Percentiles rank a stretch among this genome's conserved stretches.
Conservation (phyloP, 2,113 vertebrate species). For the Azemiops feae region DNA sequence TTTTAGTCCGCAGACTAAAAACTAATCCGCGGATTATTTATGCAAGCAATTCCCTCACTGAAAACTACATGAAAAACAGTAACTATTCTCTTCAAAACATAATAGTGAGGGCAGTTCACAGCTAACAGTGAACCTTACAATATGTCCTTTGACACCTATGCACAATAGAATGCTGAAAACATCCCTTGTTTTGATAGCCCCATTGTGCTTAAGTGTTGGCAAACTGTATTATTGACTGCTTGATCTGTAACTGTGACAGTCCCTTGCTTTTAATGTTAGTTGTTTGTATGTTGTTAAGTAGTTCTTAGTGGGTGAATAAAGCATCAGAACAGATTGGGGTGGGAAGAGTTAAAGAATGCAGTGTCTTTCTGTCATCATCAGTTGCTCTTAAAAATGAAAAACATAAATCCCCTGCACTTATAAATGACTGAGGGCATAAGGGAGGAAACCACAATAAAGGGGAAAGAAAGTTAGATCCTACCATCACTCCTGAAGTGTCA, state of each 20-base stretch:
- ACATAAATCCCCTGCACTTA: slow-evolving; percentile 47
- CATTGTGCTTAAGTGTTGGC: slow-evolving; percentile 66
- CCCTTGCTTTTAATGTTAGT: slow-evolving; percentile 63
- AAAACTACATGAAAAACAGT: slow-evolving; percentile 72
- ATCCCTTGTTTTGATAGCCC: slow-evolving; percentile 35
- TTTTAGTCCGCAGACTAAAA: slow-evolving; percentile 84
- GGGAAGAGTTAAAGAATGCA: slow-evolving; percentile 59
- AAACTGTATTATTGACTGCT: slow-evolving; percentile 46
- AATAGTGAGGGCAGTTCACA: slow-evolving; percentile 53
- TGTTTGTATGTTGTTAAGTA: slow-evolving; percentile 62
- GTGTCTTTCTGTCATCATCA: slow-evolving; percentile 53
- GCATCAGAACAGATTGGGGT: slow-evolving; percentile 65
- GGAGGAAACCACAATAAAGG: slow-evolving; percentile 65
- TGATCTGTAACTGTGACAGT: slow-evolving; percentile 67
- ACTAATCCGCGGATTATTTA: slow-evolving; percentile 83
- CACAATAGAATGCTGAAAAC: slow-evolving; percentile 55
- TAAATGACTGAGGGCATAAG: slow-evolving; percentile 65
- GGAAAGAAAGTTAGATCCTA: slow-evolving; percentile 65
- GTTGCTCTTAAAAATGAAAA: slow-evolving; percentile 60
- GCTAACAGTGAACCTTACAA: slow-evolving; percentile 48
- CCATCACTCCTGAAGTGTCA: slow-evolving; percentile 73
- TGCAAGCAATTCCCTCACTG: slow-evolving; percentile 75
- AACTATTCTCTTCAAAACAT: slow-evolving; percentile 32
- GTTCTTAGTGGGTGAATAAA: slow-evolving; percentile 76
- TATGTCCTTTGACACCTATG: slow-evolving; percentile 56